Base-by-base conservation (phyloP, 1,140 invertebrate species). In the Portunus trituberculatus region DNA sequence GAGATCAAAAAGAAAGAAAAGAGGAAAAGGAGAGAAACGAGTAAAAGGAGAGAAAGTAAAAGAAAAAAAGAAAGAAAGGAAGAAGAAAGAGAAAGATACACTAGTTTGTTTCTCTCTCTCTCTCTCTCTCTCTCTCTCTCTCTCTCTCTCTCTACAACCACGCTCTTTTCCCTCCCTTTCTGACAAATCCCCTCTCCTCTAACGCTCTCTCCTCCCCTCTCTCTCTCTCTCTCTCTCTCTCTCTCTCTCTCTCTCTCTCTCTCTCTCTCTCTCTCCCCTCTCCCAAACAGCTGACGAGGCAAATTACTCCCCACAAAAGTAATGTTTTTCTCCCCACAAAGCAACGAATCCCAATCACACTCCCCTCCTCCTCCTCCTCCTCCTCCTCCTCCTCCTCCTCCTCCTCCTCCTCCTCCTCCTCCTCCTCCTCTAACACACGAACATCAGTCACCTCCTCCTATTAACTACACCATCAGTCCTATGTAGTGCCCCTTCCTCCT, bases 41-140 rank as follows among this genome's bases (percentile, higher is more conserved):
- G 20, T 4, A 25, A 25, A 76, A 7, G 20, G 20, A 8, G 20
- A 76, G n/a, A n/a, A 20, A n/a, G n/a, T 7, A 25, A 76, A 1
- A 76, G n/a, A 76, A 20, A 8, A 25, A 76, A 20, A 76, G 67
- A 76, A 20, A 76, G 8, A n/a, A n/a, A n/a, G 67, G 20, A 25
- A 76, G 67, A n/a, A n/a, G 67, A 76, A 20, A 76, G n/a, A 20
- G 25, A 20, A 91, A 28, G n/a, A 16, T 28, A 67, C 45, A 6
- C 52, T 91, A 0, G 48, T 48, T 25, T 91, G 48, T 52, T 28
- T 92, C 91, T 67, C 59, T 92, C 91, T 92, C 59, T 67, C 91
- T 92, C 48, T 76, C 91, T 39, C 46, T 67, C n/a, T 52, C 46
- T 39, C 31, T 59, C 91, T 59, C 59, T 59, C 46, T 67, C 48